A percentile compares a stretch with the other conserved stretches of the same genome.
Evolutionary conservation across 2,113 vertebrate genomes (phyloP).

Genomic region (Esox niger): DNA sequence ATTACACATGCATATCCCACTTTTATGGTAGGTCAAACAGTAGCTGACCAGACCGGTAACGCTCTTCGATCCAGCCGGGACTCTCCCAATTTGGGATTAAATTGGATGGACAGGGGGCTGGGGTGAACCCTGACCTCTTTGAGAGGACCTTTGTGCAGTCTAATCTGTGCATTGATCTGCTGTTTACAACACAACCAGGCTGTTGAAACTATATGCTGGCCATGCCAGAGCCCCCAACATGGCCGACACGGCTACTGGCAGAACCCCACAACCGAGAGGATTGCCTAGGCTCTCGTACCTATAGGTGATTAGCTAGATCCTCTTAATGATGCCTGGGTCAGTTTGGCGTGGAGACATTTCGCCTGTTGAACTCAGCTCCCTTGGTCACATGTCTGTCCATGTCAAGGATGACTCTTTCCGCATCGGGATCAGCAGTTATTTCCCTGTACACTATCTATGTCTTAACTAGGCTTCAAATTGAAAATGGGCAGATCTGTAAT

Average conservation of each 20-base stretch:
- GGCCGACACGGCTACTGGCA: slow-evolving; percentile 18
- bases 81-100: slow-evolving; percentile 40
- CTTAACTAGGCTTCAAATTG: slow-evolving; percentile 30
- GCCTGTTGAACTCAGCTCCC: neutral
- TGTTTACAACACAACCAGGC: slow-evolving; percentile 64
- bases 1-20: neutral
- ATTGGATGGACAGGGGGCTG: slow-evolving; percentile 67
- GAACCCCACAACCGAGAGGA: slow-evolving; percentile 13
- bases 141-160: slow-evolving; percentile 77
- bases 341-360: too few relatives aligned
- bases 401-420: neutral
- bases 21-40: slow-evolving; percentile 21
- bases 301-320: slow-evolving; percentile 3
- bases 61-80: slow-evolving; percentile 36
- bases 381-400: neutral
- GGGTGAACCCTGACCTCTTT: slow-evolving; percentile 74
- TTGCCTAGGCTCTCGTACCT: neutral
- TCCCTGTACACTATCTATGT: slow-evolving; percentile 43
- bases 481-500: slow-evolving; percentile 49
- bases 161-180: slow-evolving; percentile 81
- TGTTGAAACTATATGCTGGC: slow-evolving; percentile 22
- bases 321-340: neutral
- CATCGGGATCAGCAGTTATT: slow-evolving; percentile 16
- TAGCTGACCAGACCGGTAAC: slow-evolving; percentile 15
- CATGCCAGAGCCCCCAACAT: slow-evolving; percentile 42